These are phyloP conservation scores for Pseudochaenichthys georgianus DNA, from an alignment of 2,797 vertebrate species.

Conservation along the genomic window DNA sequence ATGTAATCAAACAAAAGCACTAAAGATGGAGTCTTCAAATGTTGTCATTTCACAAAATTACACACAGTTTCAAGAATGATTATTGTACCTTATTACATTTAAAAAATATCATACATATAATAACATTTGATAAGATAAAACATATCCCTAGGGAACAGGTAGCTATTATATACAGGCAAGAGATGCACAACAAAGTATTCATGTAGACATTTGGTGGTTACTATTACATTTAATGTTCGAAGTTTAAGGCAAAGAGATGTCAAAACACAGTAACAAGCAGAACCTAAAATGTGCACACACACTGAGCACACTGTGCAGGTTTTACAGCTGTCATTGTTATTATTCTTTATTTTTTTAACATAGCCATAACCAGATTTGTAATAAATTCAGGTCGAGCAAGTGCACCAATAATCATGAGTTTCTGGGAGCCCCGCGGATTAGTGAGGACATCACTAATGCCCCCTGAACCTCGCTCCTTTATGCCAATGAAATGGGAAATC, in stretches of 20 bases:
- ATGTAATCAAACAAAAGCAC: not conserved
- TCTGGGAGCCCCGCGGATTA: constrained; percentile 45
- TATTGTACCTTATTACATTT: not conserved
- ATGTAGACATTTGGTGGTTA: not conserved
- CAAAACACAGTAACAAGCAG: not conserved
- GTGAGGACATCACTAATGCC: constrained; percentile 50
- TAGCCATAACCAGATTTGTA: constrained; percentile 23
- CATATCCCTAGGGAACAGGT: not conserved
- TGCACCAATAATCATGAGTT: constrained; percentile 40
- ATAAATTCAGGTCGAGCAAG: constrained; percentile 36
- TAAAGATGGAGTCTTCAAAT: not conserved
- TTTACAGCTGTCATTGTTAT: not conserved
- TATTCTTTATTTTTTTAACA: not conserved
- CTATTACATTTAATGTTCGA: not conserved
- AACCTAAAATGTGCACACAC: not conserved
- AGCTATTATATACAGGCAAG: not conserved
- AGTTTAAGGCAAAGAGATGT: not conserved
- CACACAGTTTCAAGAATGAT: not conserved
- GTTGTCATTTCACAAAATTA: not conserved
- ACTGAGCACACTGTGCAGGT: not conserved
- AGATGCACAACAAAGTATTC: not conserved
- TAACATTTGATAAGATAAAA: not conserved
- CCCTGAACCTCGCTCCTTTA: constrained; percentile 33
- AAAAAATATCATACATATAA: not conserved
- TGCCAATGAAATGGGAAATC: constrained; percentile 54